These are phyloP conservation scores for Clarias fuscus DNA, from an alignment of 2,797 vertebrate species.

Conservation along the genomic window DNA sequence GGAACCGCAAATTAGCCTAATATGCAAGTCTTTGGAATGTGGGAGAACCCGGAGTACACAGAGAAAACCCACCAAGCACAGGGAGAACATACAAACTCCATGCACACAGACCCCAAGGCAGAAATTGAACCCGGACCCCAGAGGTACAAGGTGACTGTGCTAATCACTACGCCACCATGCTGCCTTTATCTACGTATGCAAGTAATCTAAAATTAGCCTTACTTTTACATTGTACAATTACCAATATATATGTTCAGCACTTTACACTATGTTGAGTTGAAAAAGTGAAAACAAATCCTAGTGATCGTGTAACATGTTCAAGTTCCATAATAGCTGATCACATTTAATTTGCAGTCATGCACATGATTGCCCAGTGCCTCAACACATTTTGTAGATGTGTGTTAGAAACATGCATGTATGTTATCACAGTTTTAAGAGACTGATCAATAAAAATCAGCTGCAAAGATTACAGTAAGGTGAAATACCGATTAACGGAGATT, in stretches of 20 bases:
- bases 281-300: too few relatives aligned
- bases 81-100: too few relatives aligned
- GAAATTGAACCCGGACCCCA: too few relatives aligned
- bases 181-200: neutral
- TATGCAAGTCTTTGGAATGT: too few relatives aligned
- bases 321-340: neutral
- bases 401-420: neutral
- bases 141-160: too few relatives aligned
- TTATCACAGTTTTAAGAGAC: too few relatives aligned
- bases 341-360: neutral
- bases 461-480: conserved; percentile 13
- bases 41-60: too few relatives aligned
- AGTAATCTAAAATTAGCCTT: neutral
- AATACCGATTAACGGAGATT: conserved; percentile 91
- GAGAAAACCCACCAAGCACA: too few relatives aligned
- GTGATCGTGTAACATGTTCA: neutral
- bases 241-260: neutral
- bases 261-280: neutral
- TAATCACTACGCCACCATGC: too few relatives aligned
- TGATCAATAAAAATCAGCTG: neutral
- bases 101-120: too few relatives aligned
- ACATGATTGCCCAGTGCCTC: neutral
- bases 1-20: too few relatives aligned
- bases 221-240: neutral
- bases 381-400: neutral